phyloP scores from a whole-genome alignment of 2,888 invertebrate species.

The Melitaea athalia region DNA sequence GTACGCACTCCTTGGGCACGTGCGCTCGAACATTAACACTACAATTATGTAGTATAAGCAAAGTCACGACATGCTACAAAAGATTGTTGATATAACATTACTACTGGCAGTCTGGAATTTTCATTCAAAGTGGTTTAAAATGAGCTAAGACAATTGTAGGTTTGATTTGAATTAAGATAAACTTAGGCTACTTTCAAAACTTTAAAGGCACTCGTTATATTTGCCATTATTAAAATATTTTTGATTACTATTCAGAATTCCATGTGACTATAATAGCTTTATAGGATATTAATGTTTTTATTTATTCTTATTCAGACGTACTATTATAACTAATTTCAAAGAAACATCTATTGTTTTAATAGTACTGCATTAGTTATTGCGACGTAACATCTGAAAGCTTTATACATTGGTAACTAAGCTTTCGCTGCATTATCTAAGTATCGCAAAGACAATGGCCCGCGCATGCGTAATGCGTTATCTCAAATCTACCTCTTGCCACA shows the following conservation, averaged over 20 bases:
- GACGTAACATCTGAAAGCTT: constrained; percentile 58
- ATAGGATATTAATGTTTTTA: background rate
- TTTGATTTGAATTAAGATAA: constrained; percentile 39
- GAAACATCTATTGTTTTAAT: constrained; percentile 7
- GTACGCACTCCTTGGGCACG: constrained; percentile 44
- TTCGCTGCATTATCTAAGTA: constrained; percentile 67
- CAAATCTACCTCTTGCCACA: constrained; percentile 75
- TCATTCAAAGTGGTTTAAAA: constrained; percentile 43
- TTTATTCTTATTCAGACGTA: background rate
- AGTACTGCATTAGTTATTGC: constrained; percentile 48
- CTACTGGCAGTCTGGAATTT: constrained; percentile 45
- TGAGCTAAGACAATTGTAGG: constrained; percentile 37
- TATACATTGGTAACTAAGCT: constrained; percentile 59
- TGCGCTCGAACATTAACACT: constrained; percentile 48
- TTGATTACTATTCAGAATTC: constrained; percentile 10
- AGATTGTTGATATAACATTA: constrained; percentile 43
- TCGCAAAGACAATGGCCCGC: constrained; percentile 75
- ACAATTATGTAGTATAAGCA: constrained; percentile 50
- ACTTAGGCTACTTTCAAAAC: constrained; percentile 35
- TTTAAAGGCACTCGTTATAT: constrained; percentile 32
- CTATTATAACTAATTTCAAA: background rate
- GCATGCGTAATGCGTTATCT: constrained; percentile 81
- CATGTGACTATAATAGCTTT: background rate
- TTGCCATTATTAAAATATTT: constrained; percentile 29
- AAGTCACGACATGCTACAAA: constrained; percentile 52